Evolutionary conservation across 2,888 invertebrate species (phyloP).

Genomic region (Melolontha melolontha): DNA sequence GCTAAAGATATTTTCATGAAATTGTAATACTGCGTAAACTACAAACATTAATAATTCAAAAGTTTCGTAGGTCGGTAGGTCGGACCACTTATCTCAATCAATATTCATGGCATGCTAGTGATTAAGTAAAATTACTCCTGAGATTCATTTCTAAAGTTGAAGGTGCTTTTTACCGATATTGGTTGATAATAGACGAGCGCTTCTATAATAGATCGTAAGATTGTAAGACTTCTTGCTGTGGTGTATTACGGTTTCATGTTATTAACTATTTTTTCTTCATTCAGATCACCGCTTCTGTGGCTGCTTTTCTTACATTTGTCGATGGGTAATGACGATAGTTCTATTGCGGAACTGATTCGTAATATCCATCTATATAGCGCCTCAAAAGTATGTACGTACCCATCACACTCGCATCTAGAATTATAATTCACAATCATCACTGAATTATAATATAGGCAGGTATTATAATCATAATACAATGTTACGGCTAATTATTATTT

Average conservation of each 20-base stretch:
- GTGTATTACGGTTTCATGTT: constrained; percentile 15
- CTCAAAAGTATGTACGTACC: background rate
- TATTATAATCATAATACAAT: too few relatives aligned
- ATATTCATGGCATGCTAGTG: constrained; percentile 39
- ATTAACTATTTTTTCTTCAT: constrained; percentile 20
- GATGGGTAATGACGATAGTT: constrained; percentile 5
- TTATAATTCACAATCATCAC: background rate
- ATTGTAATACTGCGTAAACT: background rate
- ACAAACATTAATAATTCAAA: constrained; percentile 32
- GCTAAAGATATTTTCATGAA: background rate
- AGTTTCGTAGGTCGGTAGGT: constrained; percentile 22
- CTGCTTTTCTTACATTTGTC: constrained; percentile 4
- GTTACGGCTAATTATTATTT: too few relatives aligned
- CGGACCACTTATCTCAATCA: constrained; percentile 35
- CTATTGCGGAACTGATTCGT: constrained; percentile 12
- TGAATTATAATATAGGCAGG: too few relatives aligned
- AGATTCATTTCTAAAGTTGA: constrained; percentile 32
- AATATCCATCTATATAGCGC: constrained; percentile 4
- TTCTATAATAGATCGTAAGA: constrained; percentile 24
- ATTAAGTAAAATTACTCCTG: constrained; percentile 39
- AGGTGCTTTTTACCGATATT: constrained; percentile 33
- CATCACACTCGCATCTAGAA: background rate
- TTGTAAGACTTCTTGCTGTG: constrained; percentile 16
- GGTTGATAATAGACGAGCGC: constrained; percentile 19
- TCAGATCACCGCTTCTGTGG: constrained; percentile 8